A percentile compares a stretch with the other conserved stretches of the same genome.
Evolutionary conservation across 2,113 vertebrate genomes (phyloP).

Genomic region (Calyptomena viridis): DNA sequence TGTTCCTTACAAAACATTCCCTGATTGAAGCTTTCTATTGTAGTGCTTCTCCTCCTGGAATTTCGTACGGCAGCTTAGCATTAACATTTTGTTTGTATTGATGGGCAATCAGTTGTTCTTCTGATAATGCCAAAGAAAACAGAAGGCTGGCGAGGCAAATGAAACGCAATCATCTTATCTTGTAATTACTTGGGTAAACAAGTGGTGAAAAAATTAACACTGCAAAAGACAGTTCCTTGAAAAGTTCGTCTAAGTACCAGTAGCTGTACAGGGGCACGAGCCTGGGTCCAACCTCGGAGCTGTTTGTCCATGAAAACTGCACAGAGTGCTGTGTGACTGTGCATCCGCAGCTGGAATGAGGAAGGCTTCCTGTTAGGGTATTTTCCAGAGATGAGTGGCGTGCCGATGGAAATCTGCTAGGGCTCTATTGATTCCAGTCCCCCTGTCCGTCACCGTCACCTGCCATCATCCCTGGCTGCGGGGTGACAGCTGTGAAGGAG

Average conservation of each 20-base stretch:
- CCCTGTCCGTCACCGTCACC: slow-evolving; percentile 45
- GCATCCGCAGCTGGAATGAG: neutral
- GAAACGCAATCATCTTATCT: neutral
- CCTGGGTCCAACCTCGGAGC: fast-evolving
- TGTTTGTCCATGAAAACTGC: fast-evolving
- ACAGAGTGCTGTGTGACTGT: neutral
- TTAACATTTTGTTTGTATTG: neutral
- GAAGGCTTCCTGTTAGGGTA: neutral
- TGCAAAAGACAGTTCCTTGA: neutral
- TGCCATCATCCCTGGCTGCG: slow-evolving; percentile 19
- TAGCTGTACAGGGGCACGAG: fast-evolving
- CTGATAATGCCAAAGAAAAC: neutral
- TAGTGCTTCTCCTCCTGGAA: neutral
- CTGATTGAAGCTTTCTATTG: neutral
- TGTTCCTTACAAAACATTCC: neutral
- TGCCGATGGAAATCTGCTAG: neutral
- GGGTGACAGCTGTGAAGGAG: slow-evolving; percentile 60
- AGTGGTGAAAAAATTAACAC: neutral
- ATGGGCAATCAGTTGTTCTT: slow-evolving; percentile 24
- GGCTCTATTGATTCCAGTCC: neutral
- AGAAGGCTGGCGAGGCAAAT: neutral
- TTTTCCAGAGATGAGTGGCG: neutral
- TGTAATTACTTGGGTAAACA: slow-evolving; percentile 24
- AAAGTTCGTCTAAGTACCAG: neutral
- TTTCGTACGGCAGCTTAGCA: neutral